Percentiles rank a stretch among this genome's conserved stretches.
phyloP scores from a whole-genome alignment of 2,797 vertebrate genomes.

The Dipus sagitta region DNA sequence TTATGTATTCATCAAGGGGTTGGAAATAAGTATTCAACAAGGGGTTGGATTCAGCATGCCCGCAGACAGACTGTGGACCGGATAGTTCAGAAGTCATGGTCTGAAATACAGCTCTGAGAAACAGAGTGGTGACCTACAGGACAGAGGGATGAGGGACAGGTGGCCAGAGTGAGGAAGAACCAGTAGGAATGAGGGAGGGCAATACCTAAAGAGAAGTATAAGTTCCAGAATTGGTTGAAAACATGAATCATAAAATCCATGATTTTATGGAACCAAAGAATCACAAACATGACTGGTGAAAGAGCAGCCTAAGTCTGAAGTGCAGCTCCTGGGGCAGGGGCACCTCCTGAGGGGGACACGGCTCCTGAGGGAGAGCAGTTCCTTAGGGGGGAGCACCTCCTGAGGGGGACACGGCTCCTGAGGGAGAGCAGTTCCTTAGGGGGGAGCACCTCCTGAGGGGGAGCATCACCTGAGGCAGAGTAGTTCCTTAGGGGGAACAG shows the following conservation, averaged over 20 bases:
- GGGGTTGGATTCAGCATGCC: not conserved
- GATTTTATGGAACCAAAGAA: not conserved
- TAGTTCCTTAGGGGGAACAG: too few relatives aligned
- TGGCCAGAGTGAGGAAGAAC: accelerated
- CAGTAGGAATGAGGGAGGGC: not conserved
- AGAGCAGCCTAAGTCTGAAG: not conserved
- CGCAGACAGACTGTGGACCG: not conserved
- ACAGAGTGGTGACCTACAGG: accelerated
- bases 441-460: too few relatives aligned
- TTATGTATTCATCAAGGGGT: not conserved
- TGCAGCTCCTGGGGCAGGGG: too few relatives aligned
- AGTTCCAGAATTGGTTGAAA: not conserved
- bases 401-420: too few relatives aligned
- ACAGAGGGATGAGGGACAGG: accelerated
- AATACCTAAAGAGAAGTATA: not conserved
- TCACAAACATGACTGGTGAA: not conserved
- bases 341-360: too few relatives aligned
- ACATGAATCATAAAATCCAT: not conserved
- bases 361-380: too few relatives aligned
- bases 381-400: too few relatives aligned
- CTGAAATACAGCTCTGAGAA: accelerated
- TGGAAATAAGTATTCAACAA: not conserved
- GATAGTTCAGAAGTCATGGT: accelerated
- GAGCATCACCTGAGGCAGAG: too few relatives aligned
- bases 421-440: too few relatives aligned